Conservation (phyloP, 2,888 invertebrate species). For the Drosophila sordidula region DNA sequence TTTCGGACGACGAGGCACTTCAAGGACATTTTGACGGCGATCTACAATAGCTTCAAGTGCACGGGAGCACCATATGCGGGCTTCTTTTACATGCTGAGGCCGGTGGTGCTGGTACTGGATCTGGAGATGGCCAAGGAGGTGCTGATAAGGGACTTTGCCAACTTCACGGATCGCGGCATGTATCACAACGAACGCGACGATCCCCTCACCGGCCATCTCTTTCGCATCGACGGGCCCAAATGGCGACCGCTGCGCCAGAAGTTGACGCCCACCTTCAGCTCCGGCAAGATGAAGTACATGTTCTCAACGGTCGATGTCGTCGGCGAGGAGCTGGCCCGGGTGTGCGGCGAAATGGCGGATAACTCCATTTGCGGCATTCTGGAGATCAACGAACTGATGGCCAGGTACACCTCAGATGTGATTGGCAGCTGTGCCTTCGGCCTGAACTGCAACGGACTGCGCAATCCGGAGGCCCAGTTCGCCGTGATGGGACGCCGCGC, state of each 20-base stretch:
- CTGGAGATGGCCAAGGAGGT: conserved; percentile 68
- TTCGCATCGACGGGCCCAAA: conserved; percentile 73
- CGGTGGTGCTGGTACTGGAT: conserved; percentile 72
- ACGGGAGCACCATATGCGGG: conserved; percentile 69
- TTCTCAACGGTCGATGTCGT: conserved; percentile 78
- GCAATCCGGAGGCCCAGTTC: conserved; percentile 82
- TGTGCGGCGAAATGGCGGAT: conserved; percentile 42
- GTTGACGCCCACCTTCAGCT: conserved; percentile 85
- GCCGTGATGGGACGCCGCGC: conserved; percentile 72
- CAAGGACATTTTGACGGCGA: conserved; percentile 55
- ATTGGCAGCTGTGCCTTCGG: conserved; percentile 85
- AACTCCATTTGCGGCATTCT: conserved; percentile 67
- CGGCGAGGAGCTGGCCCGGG: conserved; percentile 49
- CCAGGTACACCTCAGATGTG: conserved; percentile 85
- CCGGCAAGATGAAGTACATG: conserved; percentile 86
- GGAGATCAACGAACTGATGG: conserved; percentile 77
- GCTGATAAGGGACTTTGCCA: conserved; percentile 69
- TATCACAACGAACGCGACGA: conserved; percentile 81
- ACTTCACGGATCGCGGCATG: conserved; percentile 82
- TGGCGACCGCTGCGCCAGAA: conserved; percentile 85
- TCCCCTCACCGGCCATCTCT: conserved; percentile 82
- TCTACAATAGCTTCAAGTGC: conserved; percentile 59
- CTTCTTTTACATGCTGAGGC: conserved; percentile 67
- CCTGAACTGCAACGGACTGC: conserved; percentile 84
- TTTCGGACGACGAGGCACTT: conserved; percentile 53